Evolutionary conservation across 2,888 invertebrate genomes (phyloP).

Genomic region (Andricus curvator): DNA sequence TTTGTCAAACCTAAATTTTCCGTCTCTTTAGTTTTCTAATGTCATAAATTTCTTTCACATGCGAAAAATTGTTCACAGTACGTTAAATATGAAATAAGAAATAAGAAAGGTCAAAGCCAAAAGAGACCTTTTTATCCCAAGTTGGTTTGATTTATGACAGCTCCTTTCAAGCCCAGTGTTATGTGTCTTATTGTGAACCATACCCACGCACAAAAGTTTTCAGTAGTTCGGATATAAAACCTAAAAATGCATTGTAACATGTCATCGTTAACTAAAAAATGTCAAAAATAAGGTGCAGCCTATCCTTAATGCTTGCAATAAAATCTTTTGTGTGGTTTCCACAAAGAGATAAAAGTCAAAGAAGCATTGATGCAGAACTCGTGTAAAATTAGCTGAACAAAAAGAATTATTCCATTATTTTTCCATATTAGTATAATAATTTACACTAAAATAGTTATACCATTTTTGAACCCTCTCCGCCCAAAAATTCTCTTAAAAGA

Average conservation of each 20-base stretch:
- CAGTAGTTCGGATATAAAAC: neutral
- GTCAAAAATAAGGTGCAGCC: neutral
- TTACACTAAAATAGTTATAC: too few relatives aligned
- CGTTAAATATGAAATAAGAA: slow-evolving; percentile 30
- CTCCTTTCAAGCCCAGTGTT: neutral
- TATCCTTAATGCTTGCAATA: neutral
- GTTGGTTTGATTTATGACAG: slow-evolving; percentile 30
- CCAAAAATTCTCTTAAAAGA: too few relatives aligned
- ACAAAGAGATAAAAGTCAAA: neutral
- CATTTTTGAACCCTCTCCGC: too few relatives aligned
- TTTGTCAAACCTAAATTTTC: slow-evolving; percentile 24
- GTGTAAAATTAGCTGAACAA: neutral
- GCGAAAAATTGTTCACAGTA: slow-evolving; percentile 39
- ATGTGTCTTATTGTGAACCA: slow-evolving; percentile 9
- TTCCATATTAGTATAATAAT: too few relatives aligned
- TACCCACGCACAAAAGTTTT: neutral
- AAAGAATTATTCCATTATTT: neutral
- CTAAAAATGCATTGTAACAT: neutral
- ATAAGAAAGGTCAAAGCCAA: slow-evolving; percentile 8
- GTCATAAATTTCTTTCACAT: slow-evolving; percentile 18
- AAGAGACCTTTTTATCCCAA: slow-evolving; percentile 31
- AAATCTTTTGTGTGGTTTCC: slow-evolving; percentile 1
- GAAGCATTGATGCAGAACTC: neutral
- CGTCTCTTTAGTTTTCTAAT: slow-evolving; percentile 15
- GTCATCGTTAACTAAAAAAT: neutral